Conservation (phyloP, 2,888 invertebrate species). For the Napeogenes sylphis region DNA sequence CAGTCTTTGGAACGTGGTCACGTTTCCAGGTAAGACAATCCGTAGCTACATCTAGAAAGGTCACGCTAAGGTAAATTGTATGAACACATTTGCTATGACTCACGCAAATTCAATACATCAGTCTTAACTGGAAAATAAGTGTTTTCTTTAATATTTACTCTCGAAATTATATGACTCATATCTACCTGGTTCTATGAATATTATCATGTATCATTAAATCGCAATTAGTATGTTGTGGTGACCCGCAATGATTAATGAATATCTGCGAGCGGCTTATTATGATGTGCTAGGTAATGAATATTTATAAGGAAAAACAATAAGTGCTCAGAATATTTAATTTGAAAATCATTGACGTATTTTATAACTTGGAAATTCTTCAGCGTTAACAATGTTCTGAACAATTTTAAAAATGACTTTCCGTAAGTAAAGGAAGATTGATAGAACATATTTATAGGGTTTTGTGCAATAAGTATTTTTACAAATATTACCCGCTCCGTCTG, state of each 20-base stretch:
- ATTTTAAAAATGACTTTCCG: too few species aligned
- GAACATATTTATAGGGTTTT: too few species aligned
- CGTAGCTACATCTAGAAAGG: conserved; percentile 37
- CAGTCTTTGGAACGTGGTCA: conserved; percentile 30
- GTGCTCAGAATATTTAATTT: conserved; percentile 19
- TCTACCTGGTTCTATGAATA: conserved; percentile 36
- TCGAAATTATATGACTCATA: conserved; percentile 37
- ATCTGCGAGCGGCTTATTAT: conserved; percentile 24
- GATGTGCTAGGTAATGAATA: conserved; percentile 28
- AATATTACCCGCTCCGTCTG: too few species aligned
- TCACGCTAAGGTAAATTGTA: conserved; percentile 47
- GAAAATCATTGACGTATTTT: conserved; percentile 4
- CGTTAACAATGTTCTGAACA: too few species aligned
- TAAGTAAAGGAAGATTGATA: too few species aligned
- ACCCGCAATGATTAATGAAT: conserved; percentile 31
- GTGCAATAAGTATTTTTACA: too few species aligned
- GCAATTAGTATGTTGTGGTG: conserved; percentile 38
- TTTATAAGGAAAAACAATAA: conserved; percentile 26
- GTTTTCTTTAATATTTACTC: background rate
- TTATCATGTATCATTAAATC: conserved; percentile 38
- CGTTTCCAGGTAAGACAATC: conserved; percentile 35
- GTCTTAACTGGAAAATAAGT: too few species aligned
- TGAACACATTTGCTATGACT: conserved; percentile 39
- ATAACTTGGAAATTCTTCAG: background rate
- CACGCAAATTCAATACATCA: conserved; percentile 31